Evolutionary conservation across 2,888 invertebrate genomes (phyloP).

Genomic region (Monoplex corrugatus): DNA sequence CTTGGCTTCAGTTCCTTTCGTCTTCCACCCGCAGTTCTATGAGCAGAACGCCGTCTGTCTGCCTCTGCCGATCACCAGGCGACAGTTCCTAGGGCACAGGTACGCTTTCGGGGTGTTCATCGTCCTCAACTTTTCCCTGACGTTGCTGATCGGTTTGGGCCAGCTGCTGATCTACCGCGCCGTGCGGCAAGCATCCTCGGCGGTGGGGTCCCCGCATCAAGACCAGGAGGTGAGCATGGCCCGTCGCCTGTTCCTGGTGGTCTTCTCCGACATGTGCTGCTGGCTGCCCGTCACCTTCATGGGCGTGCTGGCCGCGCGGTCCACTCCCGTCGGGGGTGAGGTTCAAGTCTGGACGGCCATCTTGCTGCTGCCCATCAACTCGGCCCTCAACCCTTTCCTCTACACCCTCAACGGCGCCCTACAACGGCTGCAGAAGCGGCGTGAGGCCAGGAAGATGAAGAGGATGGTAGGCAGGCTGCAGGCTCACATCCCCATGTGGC

Average conservation of each 20-base stretch:
- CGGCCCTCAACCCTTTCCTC: conserved; percentile 82
- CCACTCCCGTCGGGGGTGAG: conserved; percentile 43
- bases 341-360: conserved; percentile 63
- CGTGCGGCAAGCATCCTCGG: conserved; percentile 40
- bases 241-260: conserved; percentile 49
- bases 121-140: conserved; percentile 73
- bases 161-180: conserved; percentile 77
- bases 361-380: conserved; percentile 83
- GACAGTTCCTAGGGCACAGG: conserved; percentile 77
- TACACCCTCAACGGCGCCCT: conserved; percentile 55
- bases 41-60: conserved; percentile 76
- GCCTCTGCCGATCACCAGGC: conserved; percentile 78
- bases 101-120: conserved; percentile 78
- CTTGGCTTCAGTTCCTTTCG: conserved; percentile 64
- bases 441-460: background rate
- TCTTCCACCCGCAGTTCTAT: conserved; percentile 67
- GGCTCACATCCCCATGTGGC: background rate
- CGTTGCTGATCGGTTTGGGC: conserved; percentile 74
- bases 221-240: conserved; percentile 50
- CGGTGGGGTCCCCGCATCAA: background rate
- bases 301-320: conserved; percentile 49
- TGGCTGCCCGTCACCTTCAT: conserved; percentile 53
- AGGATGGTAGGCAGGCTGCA: conserved; percentile 14
- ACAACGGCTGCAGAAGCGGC: background rate
- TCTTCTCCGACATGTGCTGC: conserved; percentile 52